Percentiles rank a stretch among this genome's conserved stretches.
phyloP scores from a whole-genome alignment of 2,797 vertebrate genomes.

The Arremon brunneinucha region DNA sequence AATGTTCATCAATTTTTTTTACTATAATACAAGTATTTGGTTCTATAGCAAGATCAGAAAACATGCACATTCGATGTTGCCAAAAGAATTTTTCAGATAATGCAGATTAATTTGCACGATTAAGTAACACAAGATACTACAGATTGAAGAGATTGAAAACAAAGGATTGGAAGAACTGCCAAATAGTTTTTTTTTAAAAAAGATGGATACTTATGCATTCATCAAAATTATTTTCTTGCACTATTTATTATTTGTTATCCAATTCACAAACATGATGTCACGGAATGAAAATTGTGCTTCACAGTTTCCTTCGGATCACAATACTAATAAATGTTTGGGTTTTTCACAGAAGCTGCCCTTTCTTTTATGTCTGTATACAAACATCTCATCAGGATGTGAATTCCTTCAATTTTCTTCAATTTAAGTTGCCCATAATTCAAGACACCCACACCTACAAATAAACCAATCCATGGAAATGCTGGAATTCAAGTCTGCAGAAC shows the following conservation, averaged over 20 bases:
- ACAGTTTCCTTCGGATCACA: neutral
- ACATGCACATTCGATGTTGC: neutral
- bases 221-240: neutral
- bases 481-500: neutral
- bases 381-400: neutral
- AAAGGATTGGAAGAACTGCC: neutral
- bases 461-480: neutral
- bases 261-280: neutral
- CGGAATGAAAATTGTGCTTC: neutral
- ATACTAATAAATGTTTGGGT: neutral
- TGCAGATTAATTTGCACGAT: neutral
- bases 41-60: neutral
- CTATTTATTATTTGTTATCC: neutral
- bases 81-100: neutral
- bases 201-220: neutral
- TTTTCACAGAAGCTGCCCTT: neutral
- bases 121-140: neutral
- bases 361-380: neutral
- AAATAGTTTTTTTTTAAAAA: accelerated
- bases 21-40: neutral
- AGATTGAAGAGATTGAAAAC: neutral
- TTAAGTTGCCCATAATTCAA: neutral
- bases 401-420: neutral
- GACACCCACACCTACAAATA: neutral
- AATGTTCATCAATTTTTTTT: neutral